Evolutionary conservation across 2,888 invertebrate genomes (phyloP), one percentile per base, ranked within the genome.

Genomic region (Dendrolimus pini): DNA sequence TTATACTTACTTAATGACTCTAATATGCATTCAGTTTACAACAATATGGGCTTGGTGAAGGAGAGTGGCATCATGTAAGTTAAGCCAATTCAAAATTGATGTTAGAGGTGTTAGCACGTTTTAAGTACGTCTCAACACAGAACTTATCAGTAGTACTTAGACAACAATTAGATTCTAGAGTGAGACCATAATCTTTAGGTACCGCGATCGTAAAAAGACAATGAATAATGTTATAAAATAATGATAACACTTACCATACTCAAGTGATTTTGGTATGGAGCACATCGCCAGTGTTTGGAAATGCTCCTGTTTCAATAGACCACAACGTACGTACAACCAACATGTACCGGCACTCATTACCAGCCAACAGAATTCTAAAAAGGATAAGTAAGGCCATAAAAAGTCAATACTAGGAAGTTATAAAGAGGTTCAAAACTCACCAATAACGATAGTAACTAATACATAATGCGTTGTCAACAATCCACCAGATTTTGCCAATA

Each of bases 401-500:
- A 30, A 30, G 30, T 30, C 30, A 30, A 30, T 30, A 30, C 30
- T 30, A 6, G 30, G 6, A 3, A 30, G 30, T 30, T 0, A 30
- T 3, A 30, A 30, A 30, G 6, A 30, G 30, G 30, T 30, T 1
- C 7, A 41, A 18, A 64, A 65, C 67, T 64, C 59, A 75, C 75
- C 75, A 18, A 72, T 62, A 53, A 62, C 53, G 56, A 75, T 56
- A 57, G 67, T 65, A 8, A 65, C 65, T 12, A 72, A 54, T 59
- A 75, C 63, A 59, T 75, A 71, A 7, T 58, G 57, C 9, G 66
- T 57, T 54, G 74, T 69, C 58, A 84, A 59, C 52, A 73, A 69
- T 41, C 85, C 84, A 60, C 79, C 84, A 7, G 77, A 80, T 55
- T 77, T 78, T 7, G 69, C 58, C 58, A 84, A 65, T 53, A 78